Base-by-base conservation (phyloP, 2,797 vertebrate species). In the Malacoraja senta region DNA sequence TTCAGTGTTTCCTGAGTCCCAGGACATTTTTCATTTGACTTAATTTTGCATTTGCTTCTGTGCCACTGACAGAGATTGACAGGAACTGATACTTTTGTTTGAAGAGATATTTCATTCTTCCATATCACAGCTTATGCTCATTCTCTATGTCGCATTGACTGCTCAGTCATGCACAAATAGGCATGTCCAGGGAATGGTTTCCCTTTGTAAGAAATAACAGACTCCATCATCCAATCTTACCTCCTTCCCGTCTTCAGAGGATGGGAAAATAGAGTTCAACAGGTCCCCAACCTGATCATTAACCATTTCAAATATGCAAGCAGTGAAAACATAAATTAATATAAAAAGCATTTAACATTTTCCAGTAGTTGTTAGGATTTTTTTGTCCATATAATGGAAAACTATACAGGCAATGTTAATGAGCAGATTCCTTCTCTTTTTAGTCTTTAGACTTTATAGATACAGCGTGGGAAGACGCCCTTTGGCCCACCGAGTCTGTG, bases 21-120 rank as follows among this genome's bases (percentile, higher is more conserved):
- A n/a, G 35, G 63, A 88, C 17, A 35, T 88, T 68, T 88, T 88
- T 88, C 84, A 68, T 88, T 68, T 68, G 32, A 86, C 63, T 65
- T 13, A 86, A 15, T 65, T 65, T 88, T 88, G n/a, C 61, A 35
- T 35, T 21, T 10, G n/a, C 17, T 9, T 88, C 84, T 68, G 53
- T 19, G 63, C 32, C 32, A 8, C n/a, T 19, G 19, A 65, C 58
- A 86, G 29, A 86, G 83, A 88, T 88, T 68, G 13, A 68, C 32
- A 63, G 17, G 8, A 88, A 35, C 3, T 63, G 63, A n/a, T 21
- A 32, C 3, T 65, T 24, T 21, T 68, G 19, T 19, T 35, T 88
- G 9, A 21, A 68, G 21, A 58, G 58, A 86, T 63, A 61, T 78
- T 32, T 17, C 63, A 13, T 58, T 84, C 81, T 88, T 88, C n/a